These are phyloP conservation scores for Listronotus oregonensis DNA, from an alignment of 1,140 invertebrate species.

Conservation along the genomic window DNA sequence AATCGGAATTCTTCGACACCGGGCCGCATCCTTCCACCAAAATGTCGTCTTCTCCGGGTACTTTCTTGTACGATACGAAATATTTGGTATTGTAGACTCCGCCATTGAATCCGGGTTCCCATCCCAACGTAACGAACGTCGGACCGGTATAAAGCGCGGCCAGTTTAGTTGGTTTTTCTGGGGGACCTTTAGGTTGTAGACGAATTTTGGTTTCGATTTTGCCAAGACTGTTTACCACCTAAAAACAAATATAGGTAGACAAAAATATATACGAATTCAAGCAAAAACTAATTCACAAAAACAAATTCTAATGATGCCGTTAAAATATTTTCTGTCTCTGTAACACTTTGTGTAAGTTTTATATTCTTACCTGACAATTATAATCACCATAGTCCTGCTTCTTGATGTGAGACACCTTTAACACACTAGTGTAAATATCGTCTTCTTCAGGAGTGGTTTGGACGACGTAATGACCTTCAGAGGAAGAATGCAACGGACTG, in stretches of 20 bases:
- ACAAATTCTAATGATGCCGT: too few species aligned
- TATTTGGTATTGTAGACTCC: conserved; percentile 84
- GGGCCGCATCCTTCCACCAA: conserved; percentile 66
- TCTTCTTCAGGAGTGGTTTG: conserved; percentile 79
- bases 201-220: conserved; percentile 76
- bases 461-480: conserved; percentile 85
- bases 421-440: conserved; percentile 81
- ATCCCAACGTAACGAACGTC: conserved; percentile 76
- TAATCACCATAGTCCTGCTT: conserved; percentile 88
- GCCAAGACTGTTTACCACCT: conserved; percentile 76
- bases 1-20: conserved; percentile 65
- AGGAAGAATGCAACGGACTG: conserved; percentile 72
- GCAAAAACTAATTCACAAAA: too few species aligned
- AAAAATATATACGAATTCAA: too few species aligned
- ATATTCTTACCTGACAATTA: conserved; percentile 68
- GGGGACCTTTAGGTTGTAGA: conserved; percentile 81
- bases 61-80: conserved; percentile 76
- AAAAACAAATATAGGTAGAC: too few species aligned
- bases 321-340: too few species aligned
- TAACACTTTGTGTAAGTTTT: too few species aligned
- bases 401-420: conserved; percentile 77
- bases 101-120: conserved; percentile 89
- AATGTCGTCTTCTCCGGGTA: conserved; percentile 64
- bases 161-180: conserved; percentile 77
- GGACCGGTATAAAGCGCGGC: conserved; percentile 72